Evolutionary conservation across 1,140 invertebrate species (phyloP), one percentile per base, ranked within the genome.

Genomic region (Centruroides sculpturatus): DNA sequence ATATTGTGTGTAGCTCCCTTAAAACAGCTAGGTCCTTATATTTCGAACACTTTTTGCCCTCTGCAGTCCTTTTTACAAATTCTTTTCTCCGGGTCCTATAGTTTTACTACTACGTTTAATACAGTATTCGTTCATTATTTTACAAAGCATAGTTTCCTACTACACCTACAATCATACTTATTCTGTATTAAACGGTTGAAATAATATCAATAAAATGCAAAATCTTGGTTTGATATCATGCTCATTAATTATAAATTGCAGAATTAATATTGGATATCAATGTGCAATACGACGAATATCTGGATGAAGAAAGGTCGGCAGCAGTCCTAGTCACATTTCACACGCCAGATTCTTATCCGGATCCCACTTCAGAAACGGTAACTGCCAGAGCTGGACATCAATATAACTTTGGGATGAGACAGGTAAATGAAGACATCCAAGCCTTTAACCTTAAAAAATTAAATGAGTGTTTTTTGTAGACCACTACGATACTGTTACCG

Each of bases 371-470:
- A 2, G 62, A 61, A 35, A 56, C 59, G 3, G 62, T 64, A 0
- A 64, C 60, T 51, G 62, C 62, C 4, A 57, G 59, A 60, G 52
- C 59, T 4, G 62, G 62, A 23, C 59, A 64, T 47, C 59, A 60
- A n/a, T 64, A 64, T 8, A 64, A 57, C 5, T 56, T 64, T 36
- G 62, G 62, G 12, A 60, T 64, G 59, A 48, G 56, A 41, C 60
- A 64, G 34, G 62, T 59, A 56, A 55, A 34, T n/a, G 23, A 23
- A 23, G 23, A 2, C 23, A 49, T 49, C n/a, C n/a, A 1, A 49
- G n/a, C 9, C n/a, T 10, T n/a, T 9, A 9, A 49, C 48, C 48
- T 49, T 49, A 49, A 49, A 49, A 49, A 49, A 49, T 0, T 23
- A 23, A 23, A 23, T 23, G 23, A 23, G 23, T 51, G 50, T 5